Evolutionary conservation across 2,113 vertebrate species (phyloP).

Genomic region (Muntiacus reevesi): DNA sequence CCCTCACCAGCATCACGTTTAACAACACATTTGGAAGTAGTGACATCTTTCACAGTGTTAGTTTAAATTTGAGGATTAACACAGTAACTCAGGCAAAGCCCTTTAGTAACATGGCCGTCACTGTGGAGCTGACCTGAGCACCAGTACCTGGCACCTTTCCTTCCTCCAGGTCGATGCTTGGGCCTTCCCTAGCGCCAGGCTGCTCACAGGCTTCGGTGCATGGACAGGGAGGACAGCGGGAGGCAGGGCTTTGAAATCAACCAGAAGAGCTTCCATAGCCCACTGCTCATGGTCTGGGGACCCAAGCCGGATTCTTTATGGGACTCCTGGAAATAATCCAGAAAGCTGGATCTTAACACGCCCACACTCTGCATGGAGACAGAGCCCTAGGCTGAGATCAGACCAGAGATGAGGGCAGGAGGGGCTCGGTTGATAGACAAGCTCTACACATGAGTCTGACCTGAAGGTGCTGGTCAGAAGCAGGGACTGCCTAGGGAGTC

Average conservation of each 20-base stretch:
- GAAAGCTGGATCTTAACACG: neutral
- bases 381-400: neutral
- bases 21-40: neutral
- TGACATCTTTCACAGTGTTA: neutral
- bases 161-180: neutral
- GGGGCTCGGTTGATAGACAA: neutral
- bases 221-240: no score
- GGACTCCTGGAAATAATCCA: neutral
- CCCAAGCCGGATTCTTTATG: neutral
- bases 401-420: no score
- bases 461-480: neutral
- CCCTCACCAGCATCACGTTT: neutral
- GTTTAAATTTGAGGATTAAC: neutral
- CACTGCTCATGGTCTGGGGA: accelerated
- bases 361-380: neutral
- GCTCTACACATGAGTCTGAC: neutral
- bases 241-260: neutral
- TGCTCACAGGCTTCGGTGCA: neutral
- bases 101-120: neutral
- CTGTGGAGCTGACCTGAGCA: neutral
- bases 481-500: neutral
- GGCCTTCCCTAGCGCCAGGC: neutral
- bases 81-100: neutral
- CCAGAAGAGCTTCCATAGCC: neutral
- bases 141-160: neutral